Base-by-base conservation (phyloP, 2,888 invertebrate genomes). In the Apomyelois bistriatella region DNA sequence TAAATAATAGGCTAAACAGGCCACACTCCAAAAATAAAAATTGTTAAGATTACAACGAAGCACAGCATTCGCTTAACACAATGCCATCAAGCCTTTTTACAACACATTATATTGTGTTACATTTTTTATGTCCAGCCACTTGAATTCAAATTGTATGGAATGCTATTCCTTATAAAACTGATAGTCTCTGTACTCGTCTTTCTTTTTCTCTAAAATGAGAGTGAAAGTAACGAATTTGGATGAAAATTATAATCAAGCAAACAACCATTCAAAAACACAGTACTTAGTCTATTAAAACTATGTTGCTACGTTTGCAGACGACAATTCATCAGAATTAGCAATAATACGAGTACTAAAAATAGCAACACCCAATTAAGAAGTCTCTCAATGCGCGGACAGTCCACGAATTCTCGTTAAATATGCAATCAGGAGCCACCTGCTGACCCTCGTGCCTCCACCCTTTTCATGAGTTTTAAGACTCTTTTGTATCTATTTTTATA, bases 401-500 rank as follows among this genome's bases (percentile, higher is more conserved):
- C 72, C 70, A 70, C 61, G 64, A 70, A 66, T 59, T 63, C 70
- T 76, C 74, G 70, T 82, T 80, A 79, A 82, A 79, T 72, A 81
- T 82, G 75, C 76, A 82, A 72, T 69, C 66, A 61, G 58, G 57
- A 60, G 53, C 59, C 60, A 55, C 58, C 56, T 49, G 60, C 53
- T 53, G 36, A 3, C 8, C 15, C 28, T 36, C 46, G 40, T 22
- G 32, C 22, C 40, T 22, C 36, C 54, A 54, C 59, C 56, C 58
- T 59, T 54, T 64, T 59, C 54, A 55, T 53, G 56, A 53, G 51
- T 51, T 57, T 36, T 22, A n/a, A 13, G n/a, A 35, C 32, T 8
- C 32, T 40, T 13, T 28, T 46, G 30, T 17, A 49, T 28, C 48
- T 38, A 38, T 28, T 28, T 38, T 49, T 49, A 40, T 38, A 38